Conservation (phyloP, 2,888 invertebrate species). For the Drosophila diplacantha region DNA sequence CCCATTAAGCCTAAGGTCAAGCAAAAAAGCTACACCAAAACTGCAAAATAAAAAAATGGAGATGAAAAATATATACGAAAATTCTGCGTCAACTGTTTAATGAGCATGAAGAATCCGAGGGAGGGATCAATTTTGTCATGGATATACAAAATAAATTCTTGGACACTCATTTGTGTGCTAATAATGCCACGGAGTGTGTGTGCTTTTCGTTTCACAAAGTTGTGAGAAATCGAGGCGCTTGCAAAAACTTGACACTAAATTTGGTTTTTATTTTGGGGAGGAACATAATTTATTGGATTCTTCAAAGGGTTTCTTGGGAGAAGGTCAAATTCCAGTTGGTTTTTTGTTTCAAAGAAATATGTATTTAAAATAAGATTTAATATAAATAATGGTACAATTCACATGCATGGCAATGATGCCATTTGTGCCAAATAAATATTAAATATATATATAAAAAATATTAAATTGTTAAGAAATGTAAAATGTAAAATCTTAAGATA, state of each 20-base stretch:
- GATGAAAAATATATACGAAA: conserved; percentile 43
- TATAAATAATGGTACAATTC: background rate
- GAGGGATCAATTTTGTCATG: conserved; percentile 40
- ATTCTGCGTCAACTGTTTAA: conserved; percentile 64
- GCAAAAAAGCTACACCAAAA: conserved; percentile 28
- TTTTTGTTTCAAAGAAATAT: background rate
- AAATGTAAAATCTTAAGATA: background rate
- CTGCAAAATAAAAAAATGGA: conserved; percentile 17
- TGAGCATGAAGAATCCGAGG: conserved; percentile 45
- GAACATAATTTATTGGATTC: conserved; percentile 2
- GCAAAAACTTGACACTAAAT: conserved; percentile 1
- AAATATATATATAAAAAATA: background rate
- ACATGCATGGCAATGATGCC: too few relatives aligned
- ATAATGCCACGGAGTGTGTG: background rate
- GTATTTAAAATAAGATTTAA: too few relatives aligned
- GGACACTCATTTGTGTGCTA: conserved; percentile 10
- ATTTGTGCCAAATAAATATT: too few relatives aligned
- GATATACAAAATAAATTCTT: conserved; percentile 36
- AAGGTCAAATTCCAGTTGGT: background rate
- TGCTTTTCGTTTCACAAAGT: conserved; percentile 8
- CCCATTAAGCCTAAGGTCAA: conserved; percentile 65
- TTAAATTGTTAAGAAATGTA: background rate
- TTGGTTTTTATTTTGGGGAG: background rate
- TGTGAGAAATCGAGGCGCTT: conserved; percentile 12
- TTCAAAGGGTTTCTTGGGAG: too few relatives aligned